phyloP scores from a whole-genome alignment of 2,888 invertebrate genomes.

The Galeopsomyia nigrocyanea region DNA sequence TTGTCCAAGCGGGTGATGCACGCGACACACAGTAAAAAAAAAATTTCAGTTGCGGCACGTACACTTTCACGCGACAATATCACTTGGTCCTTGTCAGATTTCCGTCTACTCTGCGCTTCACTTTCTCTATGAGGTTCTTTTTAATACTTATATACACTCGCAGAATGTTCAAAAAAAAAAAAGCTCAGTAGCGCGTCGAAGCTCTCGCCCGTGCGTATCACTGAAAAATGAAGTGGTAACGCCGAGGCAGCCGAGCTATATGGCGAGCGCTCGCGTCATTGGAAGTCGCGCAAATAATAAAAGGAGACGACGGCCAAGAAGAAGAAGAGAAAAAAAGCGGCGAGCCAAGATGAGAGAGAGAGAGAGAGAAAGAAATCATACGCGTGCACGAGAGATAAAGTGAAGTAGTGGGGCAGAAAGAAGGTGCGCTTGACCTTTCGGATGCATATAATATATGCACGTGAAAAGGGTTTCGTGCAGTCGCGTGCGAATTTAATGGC shows the following conservation, averaged over 20 bases:
- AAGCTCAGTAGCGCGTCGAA: background rate
- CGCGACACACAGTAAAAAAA: slow-evolving; percentile 15
- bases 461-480: too few species aligned
- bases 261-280: slow-evolving; percentile 49
- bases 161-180: background rate
- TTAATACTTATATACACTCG: background rate
- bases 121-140: slow-evolving; percentile 17
- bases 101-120: background rate
- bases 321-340: background rate
- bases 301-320: background rate
- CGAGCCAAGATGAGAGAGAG: background rate
- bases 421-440: too few species aligned
- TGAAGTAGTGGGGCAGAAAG: too few species aligned
- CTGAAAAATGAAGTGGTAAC: slow-evolving; percentile 57
- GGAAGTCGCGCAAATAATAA: slow-evolving; percentile 19
- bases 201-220: slow-evolving; percentile 25
- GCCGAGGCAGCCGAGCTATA: slow-evolving; percentile 56
- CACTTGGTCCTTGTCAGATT: background rate
- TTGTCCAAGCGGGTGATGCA: background rate
- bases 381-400: too few species aligned
- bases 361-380: slow-evolving; percentile 6
- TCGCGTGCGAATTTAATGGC: background rate
- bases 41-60: slow-evolving; percentile 6
- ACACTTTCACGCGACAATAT: slow-evolving; percentile 28
- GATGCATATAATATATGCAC: too few species aligned